Conservation (phyloP, 2,113 vertebrate species). For the Nyctereutes procyonoides region DNA sequence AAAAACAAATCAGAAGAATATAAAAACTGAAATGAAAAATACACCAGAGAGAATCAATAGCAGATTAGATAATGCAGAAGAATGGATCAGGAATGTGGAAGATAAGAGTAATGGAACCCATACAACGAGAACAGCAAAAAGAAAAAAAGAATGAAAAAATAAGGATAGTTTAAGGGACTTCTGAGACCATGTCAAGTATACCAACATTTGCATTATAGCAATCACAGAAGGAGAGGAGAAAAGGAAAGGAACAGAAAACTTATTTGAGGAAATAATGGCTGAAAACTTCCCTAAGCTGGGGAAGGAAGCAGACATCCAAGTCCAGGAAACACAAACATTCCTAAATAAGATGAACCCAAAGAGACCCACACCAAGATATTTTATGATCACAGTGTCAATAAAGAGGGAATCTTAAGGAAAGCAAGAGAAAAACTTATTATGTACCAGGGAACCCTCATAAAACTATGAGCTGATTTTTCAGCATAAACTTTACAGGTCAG, state of each 20-base stretch:
- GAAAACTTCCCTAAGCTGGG: neutral
- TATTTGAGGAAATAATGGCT: neutral
- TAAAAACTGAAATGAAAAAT: neutral
- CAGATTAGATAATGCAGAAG: neutral
- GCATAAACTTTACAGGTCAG: neutral
- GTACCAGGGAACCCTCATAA: neutral
- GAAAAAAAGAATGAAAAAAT: neutral
- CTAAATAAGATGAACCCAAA: neutral
- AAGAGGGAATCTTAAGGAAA: neutral
- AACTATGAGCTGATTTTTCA: neutral
- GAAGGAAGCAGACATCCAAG: neutral
- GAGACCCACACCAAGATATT: neutral
- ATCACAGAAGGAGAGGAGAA: neutral
- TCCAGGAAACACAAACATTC: neutral
- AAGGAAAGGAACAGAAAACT: neutral
- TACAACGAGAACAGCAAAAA: neutral
- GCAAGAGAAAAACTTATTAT: neutral
- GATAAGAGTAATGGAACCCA: neutral
- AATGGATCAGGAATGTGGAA: neutral
- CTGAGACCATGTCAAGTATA: neutral
- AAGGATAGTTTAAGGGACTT: neutral
- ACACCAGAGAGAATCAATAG: neutral
- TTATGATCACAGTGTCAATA: neutral
- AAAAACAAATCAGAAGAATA: neutral
- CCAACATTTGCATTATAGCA: neutral